Conservation (phyloP, 2,113 vertebrate genomes). For the Channa maculata region DNA sequence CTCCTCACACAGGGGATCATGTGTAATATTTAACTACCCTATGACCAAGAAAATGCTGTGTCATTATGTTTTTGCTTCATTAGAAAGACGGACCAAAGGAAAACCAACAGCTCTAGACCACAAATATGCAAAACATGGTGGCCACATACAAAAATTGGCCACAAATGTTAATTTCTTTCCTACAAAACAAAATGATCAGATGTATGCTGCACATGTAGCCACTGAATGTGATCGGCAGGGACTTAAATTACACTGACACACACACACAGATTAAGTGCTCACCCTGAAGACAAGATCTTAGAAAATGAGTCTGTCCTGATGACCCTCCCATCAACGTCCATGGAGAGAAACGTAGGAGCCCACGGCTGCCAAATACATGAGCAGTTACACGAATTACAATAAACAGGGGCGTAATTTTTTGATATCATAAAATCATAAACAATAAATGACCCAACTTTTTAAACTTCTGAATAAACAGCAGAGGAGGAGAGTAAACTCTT, state of each 20-base stretch:
- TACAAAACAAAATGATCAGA: neutral
- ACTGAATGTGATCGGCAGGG: too few species aligned
- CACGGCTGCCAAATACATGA: slow-evolving; percentile 71
- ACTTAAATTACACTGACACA: neutral
- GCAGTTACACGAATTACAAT: neutral
- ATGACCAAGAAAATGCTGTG: neutral
- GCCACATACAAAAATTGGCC: neutral
- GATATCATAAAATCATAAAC: too few species aligned
- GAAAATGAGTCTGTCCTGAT: slow-evolving; percentile 85
- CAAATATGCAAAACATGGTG: too few species aligned
- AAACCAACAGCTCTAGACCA: too few species aligned
- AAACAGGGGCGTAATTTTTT: neutral
- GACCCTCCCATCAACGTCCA: slow-evolving; percentile 84
- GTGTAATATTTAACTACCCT: neutral
- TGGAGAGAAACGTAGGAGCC: slow-evolving; percentile 83
- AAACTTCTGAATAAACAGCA: too few species aligned
- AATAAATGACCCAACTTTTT: too few species aligned
- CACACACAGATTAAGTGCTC: slow-evolving; percentile 35
- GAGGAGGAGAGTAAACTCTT: neutral
- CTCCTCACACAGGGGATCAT: neutral
- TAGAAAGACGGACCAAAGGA: neutral
- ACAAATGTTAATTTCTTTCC: neutral
- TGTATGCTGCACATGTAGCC: neutral
- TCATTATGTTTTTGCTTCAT: neutral
- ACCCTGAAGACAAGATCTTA: slow-evolving; percentile 87